Conservation (phyloP, 2,888 invertebrate genomes). For the Deilephila elpenor region DNA sequence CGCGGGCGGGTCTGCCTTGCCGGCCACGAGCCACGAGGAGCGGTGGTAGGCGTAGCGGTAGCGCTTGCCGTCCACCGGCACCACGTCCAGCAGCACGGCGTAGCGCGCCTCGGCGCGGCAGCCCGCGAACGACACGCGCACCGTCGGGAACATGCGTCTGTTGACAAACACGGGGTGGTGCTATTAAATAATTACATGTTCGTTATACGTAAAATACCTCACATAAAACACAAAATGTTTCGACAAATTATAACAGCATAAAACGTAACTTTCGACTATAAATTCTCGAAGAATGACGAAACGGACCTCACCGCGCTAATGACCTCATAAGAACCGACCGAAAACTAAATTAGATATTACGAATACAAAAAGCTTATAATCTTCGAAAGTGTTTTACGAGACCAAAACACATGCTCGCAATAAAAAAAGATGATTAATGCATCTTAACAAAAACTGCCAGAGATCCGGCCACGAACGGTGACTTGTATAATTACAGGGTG, state of each 20-base stretch:
- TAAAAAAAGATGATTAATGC: constrained; percentile 83
- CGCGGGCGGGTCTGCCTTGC: constrained; percentile 98
- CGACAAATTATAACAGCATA: constrained; percentile 62
- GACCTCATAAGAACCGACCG: constrained; percentile 72
- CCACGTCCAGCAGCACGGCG: constrained; percentile 97
- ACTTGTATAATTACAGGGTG: constrained; percentile 84
- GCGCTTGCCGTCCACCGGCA: constrained; percentile 98
- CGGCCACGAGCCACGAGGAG: constrained; percentile 98
- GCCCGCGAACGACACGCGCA: constrained; percentile 96
- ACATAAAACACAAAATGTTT: constrained; percentile 39
- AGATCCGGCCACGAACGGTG: constrained; percentile 80
- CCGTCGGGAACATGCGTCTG: constrained; percentile 99
- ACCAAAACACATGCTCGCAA: constrained; percentile 80
- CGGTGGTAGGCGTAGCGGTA: constrained; percentile 99
- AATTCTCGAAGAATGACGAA: constrained; percentile 53
- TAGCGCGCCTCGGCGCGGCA: constrained; percentile 93
- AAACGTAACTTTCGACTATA: constrained; percentile 62
- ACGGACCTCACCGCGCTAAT: constrained; percentile 69
- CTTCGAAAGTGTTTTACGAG: constrained; percentile 78
- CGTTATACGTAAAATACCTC: constrained; percentile 33
- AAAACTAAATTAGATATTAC: constrained; percentile 79
- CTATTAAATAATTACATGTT: neutral
- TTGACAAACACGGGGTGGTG: constrained; percentile 42
- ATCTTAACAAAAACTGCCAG: constrained; percentile 76
- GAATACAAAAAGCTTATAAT: constrained; percentile 75